Evolutionary conservation across 2,113 vertebrate genomes (phyloP).

Genomic region (Nycticryphes semicollaris): DNA sequence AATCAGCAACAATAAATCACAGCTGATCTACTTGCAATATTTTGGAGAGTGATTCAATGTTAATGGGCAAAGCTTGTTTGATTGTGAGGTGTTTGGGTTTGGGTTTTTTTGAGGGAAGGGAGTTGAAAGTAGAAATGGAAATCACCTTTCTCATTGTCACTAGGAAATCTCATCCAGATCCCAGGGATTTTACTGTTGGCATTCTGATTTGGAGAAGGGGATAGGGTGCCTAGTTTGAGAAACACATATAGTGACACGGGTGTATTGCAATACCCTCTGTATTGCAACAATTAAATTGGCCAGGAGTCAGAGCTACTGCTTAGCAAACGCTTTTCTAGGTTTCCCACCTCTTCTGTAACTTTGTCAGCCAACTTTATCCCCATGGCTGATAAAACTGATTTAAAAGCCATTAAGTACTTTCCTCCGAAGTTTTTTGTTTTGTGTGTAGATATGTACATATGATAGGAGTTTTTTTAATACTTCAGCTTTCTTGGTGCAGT

Average conservation of each 20-base stretch:
- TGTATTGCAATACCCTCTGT: neutral
- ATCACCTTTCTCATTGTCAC: neutral
- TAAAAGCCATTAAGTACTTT: neutral
- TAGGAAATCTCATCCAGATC: neutral
- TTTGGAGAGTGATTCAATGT: neutral
- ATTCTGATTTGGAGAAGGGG: neutral
- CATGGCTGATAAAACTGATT: neutral
- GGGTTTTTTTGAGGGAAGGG: no score
- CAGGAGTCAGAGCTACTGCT: neutral
- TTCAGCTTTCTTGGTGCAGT: neutral
- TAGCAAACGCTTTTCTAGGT: neutral
- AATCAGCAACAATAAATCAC: neutral
- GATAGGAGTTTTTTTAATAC: neutral
- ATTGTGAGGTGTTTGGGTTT: neutral
- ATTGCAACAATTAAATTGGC: neutral
- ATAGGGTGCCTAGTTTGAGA: neutral
- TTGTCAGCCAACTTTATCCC: neutral
- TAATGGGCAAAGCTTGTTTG: neutral
- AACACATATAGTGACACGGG: fast-evolving
- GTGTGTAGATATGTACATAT: neutral
- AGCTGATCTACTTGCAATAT: neutral
- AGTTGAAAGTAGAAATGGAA: neutral
- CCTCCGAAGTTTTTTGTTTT: neutral
- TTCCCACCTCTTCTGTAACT: neutral
- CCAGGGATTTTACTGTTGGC: neutral